These are phyloP conservation scores for Zosterops pallidus DNA, from an alignment of 2,113 vertebrate genomes.

Conservation along the genomic window DNA sequence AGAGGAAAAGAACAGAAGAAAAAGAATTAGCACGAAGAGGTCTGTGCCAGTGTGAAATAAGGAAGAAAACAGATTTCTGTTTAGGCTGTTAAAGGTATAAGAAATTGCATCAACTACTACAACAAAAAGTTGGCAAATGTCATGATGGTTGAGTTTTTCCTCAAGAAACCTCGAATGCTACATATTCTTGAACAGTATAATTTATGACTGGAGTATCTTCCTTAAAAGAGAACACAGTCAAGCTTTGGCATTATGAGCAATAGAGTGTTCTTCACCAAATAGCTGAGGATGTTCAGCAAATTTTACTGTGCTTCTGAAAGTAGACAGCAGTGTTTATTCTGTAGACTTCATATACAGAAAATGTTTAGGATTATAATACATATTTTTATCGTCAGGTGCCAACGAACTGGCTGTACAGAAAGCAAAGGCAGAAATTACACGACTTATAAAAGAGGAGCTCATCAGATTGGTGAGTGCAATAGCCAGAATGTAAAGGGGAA, in stretches of 20 bases:
- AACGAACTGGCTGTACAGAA: conserved; percentile 98
- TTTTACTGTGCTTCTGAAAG: background rate
- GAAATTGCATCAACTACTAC: background rate
- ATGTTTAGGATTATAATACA: background rate
- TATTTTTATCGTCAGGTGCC: conserved; percentile 80
- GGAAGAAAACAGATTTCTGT: background rate
- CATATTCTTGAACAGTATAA: background rate
- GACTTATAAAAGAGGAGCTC: conserved; percentile 98
- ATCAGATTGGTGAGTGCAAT: conserved; percentile 91
- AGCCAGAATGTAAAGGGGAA: background rate
- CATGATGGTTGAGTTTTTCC: background rate
- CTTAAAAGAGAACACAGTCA: background rate
- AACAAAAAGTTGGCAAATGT: background rate
- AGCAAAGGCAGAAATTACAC: conserved; percentile 97
- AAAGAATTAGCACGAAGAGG: background rate
- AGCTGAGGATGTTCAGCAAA: background rate
- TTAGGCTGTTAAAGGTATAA: background rate
- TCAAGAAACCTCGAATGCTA: background rate
- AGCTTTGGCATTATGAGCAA: background rate
- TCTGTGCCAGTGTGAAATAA: background rate
- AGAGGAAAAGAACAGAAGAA: background rate
- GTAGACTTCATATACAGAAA: background rate
- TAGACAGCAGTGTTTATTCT: background rate
- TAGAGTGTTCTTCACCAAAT: background rate
- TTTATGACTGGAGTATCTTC: background rate